A percentile compares a stretch with the other conserved stretches of the same genome.
Evolutionary conservation across 2,797 vertebrate species (phyloP).

Genomic region (Tolypeutes matacus): DNA sequence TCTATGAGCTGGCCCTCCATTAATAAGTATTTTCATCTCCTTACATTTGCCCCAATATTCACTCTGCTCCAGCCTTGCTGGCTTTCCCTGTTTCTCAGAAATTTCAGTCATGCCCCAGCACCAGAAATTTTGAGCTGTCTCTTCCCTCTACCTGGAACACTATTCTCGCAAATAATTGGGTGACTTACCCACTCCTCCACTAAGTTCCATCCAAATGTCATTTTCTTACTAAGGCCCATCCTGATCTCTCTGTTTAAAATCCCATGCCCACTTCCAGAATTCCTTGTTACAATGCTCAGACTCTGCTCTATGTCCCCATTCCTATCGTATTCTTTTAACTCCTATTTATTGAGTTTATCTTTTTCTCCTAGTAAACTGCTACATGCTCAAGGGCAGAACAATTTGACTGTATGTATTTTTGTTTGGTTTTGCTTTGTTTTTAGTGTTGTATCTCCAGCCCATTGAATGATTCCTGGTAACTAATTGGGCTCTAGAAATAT

Average conservation of each 20-base stretch:
- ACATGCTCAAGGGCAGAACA: neutral
- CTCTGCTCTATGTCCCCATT: too few species aligned
- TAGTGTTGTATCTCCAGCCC: neutral
- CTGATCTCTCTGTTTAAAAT: neutral
- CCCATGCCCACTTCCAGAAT: neutral
- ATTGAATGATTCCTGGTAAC: neutral
- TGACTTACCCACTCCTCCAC: neutral
- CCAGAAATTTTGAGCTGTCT: neutral
- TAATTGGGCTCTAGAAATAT: neutral
- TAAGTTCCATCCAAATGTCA: neutral
- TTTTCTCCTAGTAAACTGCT: neutral
- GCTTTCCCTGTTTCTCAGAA: neutral
- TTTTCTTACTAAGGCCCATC: neutral
- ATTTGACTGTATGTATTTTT: too few species aligned
- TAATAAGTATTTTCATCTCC: neutral
- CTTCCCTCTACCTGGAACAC: neutral
- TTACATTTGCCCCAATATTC: neutral
- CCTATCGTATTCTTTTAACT: neutral
- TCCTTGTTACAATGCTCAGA: neutral
- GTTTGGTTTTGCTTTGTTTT: neutral
- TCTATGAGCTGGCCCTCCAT: neutral
- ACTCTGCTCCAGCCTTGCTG: neutral
- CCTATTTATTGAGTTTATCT: neutral
- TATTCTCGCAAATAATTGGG: neutral
- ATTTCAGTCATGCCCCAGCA: rapidly evolving